Evolutionary conservation across 2,888 invertebrate genomes (phyloP), one percentile per base, ranked within the genome.

Genomic region (Diabrotica balteata): DNA sequence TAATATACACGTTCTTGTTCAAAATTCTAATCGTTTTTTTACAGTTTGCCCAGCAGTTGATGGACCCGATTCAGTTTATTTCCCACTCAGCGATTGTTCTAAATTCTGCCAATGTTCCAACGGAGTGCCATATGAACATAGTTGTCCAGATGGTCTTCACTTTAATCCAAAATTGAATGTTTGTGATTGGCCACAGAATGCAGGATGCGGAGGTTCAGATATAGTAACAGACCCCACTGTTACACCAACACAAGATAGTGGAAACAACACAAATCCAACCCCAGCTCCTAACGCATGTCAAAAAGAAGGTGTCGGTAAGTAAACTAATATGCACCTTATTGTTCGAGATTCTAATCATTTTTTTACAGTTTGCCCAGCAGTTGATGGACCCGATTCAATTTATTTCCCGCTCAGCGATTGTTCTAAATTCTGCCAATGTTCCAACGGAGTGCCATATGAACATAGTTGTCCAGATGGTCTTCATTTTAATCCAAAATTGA

Each of bases 101-200:
- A 73, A 72, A 54, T 75, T 74, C 50, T 75, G 68, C 58, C 68
- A 71, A 57, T 75, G 75, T 59, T 71, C 72, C 7, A 76, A 77
- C 57, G 78, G 78, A 10, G 68, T 69, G 7, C 65, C 76, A 0
- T 72, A 74, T 50, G 22, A 71, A 10, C 72, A 73, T 47, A 62
- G 69, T 11, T 78, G 78, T 66, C 75, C 76, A n/a, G 54, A 43
- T 11, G 71, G 67, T n/a, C 65, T 76, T 9, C 73, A 76, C 58
- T 78, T 76, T 55, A 75, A 75, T 64, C 69, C 72, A 0, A 32
- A 11, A 7, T 42, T 72, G 59, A 72, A 74, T 53, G 73, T 74
- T 11, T 78, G 77, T 47, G 78, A 77, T 64, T 77, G 68, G 67
- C 77, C 76, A 7, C 55, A 66, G 47, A 57, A 63, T 46, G 75